These are phyloP conservation scores for Orchestes rusci DNA, from an alignment of 2,888 invertebrate species.

Conservation along the genomic window DNA sequence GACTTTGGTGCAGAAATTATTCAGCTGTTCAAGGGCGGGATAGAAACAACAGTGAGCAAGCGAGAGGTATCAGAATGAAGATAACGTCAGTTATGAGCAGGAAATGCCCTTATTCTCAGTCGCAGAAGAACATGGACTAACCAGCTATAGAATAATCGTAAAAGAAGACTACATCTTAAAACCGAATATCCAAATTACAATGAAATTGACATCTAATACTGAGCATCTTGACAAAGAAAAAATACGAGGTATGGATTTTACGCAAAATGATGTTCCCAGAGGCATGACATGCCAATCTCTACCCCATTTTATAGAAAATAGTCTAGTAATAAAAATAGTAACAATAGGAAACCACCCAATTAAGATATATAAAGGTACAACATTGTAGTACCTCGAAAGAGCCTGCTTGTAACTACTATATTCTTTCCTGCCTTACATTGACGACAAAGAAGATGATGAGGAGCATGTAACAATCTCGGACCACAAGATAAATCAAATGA, in stretches of 20 bases:
- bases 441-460: not conserved
- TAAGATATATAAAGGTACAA: not conserved
- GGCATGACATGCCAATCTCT: not conserved
- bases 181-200: not conserved
- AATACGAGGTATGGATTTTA: not conserved
- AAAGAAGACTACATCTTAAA: not conserved
- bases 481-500: not conserved
- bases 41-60: not conserved
- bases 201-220: not conserved
- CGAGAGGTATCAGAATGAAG: not conserved
- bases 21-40: no score
- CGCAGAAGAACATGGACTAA: no score
- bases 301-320: not conserved
- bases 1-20: not conserved
- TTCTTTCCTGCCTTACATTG: not conserved
- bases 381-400: not conserved
- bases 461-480: not conserved
- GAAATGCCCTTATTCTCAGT: no score
- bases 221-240: not conserved
- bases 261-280: not conserved
- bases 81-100: no score
- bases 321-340: not conserved
- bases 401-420: not conserved
- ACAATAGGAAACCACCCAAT: not conserved
- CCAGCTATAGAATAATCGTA: no score